phyloP scores from a whole-genome alignment of 2,113 vertebrate species.

The Tylochromis polylepis region DNA sequence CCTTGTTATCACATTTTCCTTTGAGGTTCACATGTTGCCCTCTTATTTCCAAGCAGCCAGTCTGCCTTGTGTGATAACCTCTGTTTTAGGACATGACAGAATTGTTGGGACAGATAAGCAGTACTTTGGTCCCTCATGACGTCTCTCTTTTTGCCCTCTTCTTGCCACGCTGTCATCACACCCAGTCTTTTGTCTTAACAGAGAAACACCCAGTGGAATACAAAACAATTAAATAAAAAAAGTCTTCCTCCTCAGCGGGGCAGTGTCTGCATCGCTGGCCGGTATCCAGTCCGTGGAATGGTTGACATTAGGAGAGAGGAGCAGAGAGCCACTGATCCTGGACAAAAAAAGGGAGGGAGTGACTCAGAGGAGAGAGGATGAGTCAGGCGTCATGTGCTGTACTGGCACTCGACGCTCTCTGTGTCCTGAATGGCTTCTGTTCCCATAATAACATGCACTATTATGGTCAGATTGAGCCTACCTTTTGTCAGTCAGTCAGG shows the following conservation, averaged over 20 bases:
- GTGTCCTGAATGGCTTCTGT: constrained; percentile 21
- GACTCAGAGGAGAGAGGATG: constrained; percentile 44
- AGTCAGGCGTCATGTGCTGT: constrained; percentile 58
- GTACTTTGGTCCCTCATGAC: not conserved
- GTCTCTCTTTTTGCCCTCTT: not conserved
- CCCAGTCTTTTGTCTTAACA: constrained; percentile 6
- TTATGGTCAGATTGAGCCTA: not conserved
- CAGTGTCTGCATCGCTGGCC: constrained; percentile 1
- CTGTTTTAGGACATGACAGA: not conserved
- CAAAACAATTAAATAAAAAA: not conserved
- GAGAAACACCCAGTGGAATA: not conserved
- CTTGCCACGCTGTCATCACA: not conserved
- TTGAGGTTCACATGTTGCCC: not conserved
- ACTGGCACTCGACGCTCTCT: constrained; percentile 2
- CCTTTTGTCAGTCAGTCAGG: not conserved
- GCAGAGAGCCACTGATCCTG: constrained; percentile 45
- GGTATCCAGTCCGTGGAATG: constrained; percentile 14
- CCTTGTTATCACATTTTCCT: not conserved
- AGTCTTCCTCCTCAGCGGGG: not conserved
- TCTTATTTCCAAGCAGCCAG: not conserved
- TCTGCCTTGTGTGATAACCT: not conserved
- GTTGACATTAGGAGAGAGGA: constrained; percentile 13
- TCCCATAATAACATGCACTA: not conserved
- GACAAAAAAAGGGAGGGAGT: constrained; percentile 31
- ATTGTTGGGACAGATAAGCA: not conserved